A percentile compares a stretch with the other conserved stretches of the same genome.
Conservation (phyloP, 2,113 vertebrate species). For the Phyllostomus discolor region DNA sequence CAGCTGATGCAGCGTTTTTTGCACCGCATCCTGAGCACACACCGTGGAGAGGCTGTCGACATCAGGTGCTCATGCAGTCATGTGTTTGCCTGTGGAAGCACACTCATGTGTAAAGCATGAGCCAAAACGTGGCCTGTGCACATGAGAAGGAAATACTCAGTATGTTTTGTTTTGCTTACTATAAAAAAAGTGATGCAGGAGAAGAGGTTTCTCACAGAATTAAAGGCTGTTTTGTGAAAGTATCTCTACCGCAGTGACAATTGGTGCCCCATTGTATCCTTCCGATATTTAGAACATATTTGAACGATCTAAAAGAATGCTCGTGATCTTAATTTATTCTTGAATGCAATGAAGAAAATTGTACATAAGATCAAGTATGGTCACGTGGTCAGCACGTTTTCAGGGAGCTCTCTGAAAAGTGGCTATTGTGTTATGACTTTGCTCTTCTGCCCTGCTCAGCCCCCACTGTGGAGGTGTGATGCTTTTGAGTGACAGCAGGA, state of each 20-base stretch:
- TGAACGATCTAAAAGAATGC: not conserved
- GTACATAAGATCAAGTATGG: not conserved
- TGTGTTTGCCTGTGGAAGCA: not conserved
- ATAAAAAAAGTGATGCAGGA: not conserved
- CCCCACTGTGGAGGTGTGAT: not conserved
- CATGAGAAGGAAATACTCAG: not conserved
- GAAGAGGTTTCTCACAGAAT: not conserved
- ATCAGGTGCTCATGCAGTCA: rapidly evolving
- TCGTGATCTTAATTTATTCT: not conserved
- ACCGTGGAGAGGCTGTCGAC: not conserved
- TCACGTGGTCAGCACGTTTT: not conserved
- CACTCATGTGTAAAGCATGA: not conserved
- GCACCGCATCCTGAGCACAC: not conserved
- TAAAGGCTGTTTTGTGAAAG: not conserved
- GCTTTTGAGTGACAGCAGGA: not conserved
- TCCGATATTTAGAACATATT: not conserved
- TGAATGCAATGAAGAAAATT: not conserved
- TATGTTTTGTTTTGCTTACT: not conserved
- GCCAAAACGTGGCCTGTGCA: not conserved
- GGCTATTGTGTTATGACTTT: not conserved
- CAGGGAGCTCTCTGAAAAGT: not conserved
- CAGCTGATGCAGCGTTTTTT: not conserved
- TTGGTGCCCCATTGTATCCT: not conserved
- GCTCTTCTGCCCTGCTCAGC: not conserved
- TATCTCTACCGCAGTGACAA: not conserved